Conservation (phyloP, 2,888 invertebrate species). For the Seira musarum region DNA sequence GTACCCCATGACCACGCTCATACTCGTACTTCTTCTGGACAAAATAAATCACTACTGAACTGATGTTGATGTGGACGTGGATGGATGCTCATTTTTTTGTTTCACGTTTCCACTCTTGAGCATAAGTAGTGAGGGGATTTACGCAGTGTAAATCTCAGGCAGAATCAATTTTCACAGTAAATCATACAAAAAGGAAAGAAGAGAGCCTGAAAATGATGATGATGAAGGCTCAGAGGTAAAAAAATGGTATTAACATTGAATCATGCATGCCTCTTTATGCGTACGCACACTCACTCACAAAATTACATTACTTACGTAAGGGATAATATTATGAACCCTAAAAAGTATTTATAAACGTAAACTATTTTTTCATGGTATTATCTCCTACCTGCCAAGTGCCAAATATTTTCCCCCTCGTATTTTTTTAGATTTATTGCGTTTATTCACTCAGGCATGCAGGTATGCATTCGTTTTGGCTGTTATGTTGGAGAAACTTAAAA, state of each 20-base stretch:
- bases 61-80: no score
- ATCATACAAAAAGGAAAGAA: constrained; percentile 33
- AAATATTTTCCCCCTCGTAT: constrained; percentile 55
- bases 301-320: no score
- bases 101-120: constrained; percentile 29
- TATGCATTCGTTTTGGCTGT: constrained; percentile 39
- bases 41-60: constrained; percentile 45
- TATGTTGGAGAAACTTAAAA: no score
- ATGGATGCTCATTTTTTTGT: constrained; percentile 52
- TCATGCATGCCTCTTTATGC: constrained; percentile 27
- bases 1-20: no score
- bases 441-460: constrained; percentile 47
- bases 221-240: no score
- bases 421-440: constrained; percentile 54
- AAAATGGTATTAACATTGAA: no score
- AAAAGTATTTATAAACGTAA: no score
- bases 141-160: constrained; percentile 23
- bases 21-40: no score
- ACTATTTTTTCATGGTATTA: constrained; percentile 56
- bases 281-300: constrained; percentile 5
- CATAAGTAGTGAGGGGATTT: constrained; percentile 13
- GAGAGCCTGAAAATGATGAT: no score
- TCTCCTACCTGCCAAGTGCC: constrained; percentile 62
- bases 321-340: neutral
- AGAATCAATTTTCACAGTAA: constrained; percentile 57